Evolutionary conservation across 1,140 invertebrate species (phyloP).

Genomic region (Magallana angulata): DNA sequence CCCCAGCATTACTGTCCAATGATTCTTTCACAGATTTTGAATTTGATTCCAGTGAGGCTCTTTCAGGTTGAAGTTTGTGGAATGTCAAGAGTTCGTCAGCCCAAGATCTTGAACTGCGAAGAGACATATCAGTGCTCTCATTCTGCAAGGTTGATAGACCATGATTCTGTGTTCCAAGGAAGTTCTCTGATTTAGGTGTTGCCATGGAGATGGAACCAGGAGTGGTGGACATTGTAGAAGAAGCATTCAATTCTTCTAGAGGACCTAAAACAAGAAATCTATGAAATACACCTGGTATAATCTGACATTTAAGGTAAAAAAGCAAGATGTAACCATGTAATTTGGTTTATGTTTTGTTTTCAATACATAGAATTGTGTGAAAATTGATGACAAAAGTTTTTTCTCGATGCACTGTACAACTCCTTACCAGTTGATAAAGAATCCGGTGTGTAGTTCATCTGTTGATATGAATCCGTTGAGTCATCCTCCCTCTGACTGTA

Average conservation of each 20-base stretch:
- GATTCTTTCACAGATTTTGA: slow-evolving; percentile 37
- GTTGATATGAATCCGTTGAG: slow-evolving; percentile 6
- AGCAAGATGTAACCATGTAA: background rate
- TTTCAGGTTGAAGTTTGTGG: slow-evolving; percentile 46
- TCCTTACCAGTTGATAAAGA: slow-evolving; percentile 54
- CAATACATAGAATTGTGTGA: no score
- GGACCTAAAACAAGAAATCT: background rate
- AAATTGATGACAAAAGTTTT: no score
- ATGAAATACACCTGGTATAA: background rate
- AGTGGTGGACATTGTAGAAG: slow-evolving; percentile 6
- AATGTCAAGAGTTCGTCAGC: slow-evolving; percentile 58
- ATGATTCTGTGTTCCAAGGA: slow-evolving; percentile 18
- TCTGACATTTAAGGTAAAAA: background rate
- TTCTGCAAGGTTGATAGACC: background rate
- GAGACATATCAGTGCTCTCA: slow-evolving; percentile 50
- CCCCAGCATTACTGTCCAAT: background rate
- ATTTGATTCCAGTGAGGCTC: slow-evolving; percentile 45
- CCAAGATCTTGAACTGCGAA: slow-evolving; percentile 60
- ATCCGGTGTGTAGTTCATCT: slow-evolving; percentile 46
- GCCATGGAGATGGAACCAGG: background rate
- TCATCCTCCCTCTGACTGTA: slow-evolving; percentile 42
- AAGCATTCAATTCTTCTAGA: background rate
- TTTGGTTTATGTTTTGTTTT: no score
- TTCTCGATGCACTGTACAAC: background rate
- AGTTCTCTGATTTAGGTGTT: slow-evolving; percentile 48